These are phyloP conservation scores for Xiphophorus couchianus DNA, from an alignment of 2,113 vertebrate genomes.

Conservation along the genomic window DNA sequence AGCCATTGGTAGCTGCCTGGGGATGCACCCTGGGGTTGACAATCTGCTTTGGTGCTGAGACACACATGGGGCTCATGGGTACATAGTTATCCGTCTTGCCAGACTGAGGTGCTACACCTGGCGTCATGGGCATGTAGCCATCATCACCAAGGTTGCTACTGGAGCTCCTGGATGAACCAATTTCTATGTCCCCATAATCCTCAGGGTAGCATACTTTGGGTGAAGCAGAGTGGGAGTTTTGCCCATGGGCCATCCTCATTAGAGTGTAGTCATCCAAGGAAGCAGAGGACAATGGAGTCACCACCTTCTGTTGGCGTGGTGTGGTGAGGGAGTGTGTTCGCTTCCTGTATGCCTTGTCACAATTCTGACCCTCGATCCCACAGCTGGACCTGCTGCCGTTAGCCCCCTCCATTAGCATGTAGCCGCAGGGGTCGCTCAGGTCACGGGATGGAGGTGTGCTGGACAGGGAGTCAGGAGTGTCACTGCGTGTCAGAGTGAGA, in stretches of 20 bases:
- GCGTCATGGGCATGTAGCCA: slow-evolving; percentile 96
- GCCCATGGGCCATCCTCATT: slow-evolving; percentile 86
- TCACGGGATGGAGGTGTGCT: slow-evolving; percentile 88
- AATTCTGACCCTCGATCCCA: slow-evolving; percentile 56
- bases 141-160: slow-evolving; percentile 83
- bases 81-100: slow-evolving; percentile 82
- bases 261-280: slow-evolving; percentile 93
- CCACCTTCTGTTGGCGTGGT: slow-evolving; percentile 82
- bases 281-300: slow-evolving; percentile 86
- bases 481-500: slow-evolving; percentile 84
- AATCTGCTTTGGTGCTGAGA: slow-evolving; percentile 91
- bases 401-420: slow-evolving; percentile 90
- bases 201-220: slow-evolving; percentile 88
- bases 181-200: slow-evolving; percentile 92
- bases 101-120: slow-evolving; percentile 73
- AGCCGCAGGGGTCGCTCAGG: slow-evolving; percentile 82
- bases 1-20: slow-evolving; percentile 58
- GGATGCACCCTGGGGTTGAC: slow-evolving; percentile 83
- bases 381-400: slow-evolving; percentile 48
- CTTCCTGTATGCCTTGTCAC: slow-evolving; percentile 86
- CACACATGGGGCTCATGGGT: slow-evolving; percentile 92
- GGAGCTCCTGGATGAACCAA: slow-evolving; percentile 85
- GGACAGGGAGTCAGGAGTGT: slow-evolving; percentile 90
- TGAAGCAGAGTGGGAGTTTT: slow-evolving; percentile 82
- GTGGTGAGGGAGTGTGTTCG: slow-evolving; percentile 91